Base-by-base conservation (phyloP, 2,888 invertebrate genomes). In the Yponomeuta sedellus region DNA sequence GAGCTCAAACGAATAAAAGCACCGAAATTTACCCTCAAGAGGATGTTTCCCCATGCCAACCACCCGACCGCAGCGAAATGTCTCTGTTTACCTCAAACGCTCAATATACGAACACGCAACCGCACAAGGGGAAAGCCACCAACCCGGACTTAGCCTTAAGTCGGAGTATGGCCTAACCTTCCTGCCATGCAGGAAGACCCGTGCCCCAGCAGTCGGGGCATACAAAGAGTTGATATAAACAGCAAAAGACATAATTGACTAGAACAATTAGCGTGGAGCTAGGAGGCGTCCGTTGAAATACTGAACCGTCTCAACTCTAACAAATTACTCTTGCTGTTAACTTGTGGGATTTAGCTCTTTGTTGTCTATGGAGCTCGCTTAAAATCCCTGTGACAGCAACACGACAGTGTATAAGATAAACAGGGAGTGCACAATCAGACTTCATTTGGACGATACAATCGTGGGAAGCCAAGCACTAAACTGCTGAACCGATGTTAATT, bases 391-490 rank as follows among this genome's bases (percentile, higher is more conserved):
- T 25, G 64, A 64, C 57, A 68, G 69, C 70, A 19, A 66, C 67
- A 70, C 69, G 69, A 70, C 59, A 68, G 70, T 69, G 67, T 77
- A 58, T 58, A 59, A 80, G 79, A 79, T 78, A 78, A 80, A 77
- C 79, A 82, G 81, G 81, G 82, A 82, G 77, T 80, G 74, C 74
- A 80, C 77, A 79, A 81, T 80, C 78, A 79, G 75, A 74, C 77
- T 77, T 76, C 74, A 73, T 76, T 78, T 73, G 73, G 74, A 77
- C 78, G 83, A 83, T 83, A 85, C 78, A 79, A 85, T 86, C 83
- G 88, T 88, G 88, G 83, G 86, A 88, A 86, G 80, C 77, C 76
- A 83, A 77, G 82, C 79, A 79, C 82, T 82, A 78, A 83, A 81
- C 77, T 78, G 77, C 78, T 75, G n/a, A 52, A 16, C 44, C 44